Evolutionary conservation across 2,113 vertebrate species (phyloP), one percentile per base, ranked within the genome.

Genomic region (Sciurus niger): DNA sequence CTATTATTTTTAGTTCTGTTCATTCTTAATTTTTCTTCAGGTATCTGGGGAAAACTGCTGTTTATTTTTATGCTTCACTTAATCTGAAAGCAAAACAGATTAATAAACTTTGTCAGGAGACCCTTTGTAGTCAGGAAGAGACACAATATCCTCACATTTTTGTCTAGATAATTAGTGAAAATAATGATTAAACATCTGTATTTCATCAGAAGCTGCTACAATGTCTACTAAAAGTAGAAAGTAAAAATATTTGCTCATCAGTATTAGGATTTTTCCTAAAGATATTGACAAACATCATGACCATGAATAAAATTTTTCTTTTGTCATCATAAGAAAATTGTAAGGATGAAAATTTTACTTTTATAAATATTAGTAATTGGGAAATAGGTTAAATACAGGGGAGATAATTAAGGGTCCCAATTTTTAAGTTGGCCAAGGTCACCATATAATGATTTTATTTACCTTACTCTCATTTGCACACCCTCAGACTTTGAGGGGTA

Each of bases 141-240:
- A 96, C 46, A 55, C 63, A 97, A 91, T 89, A 77, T 34, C n/a
- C 14, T 5, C 32, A 63, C 32, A 43, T n/a, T 55, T 97, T 96
- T 97, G 30, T 92, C 34, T 67, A 80, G 87, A 97, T 94, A 96
- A 93, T 93, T 97, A 90, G 90, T 97, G 74, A 83, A 97, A 98
- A 74, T 82, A 88, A 34, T 91, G 17, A 82, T 63, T 94, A 84
- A 95, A n/a, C 58, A 43, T 58, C 58, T 93, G 73, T 24, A 87
- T 40, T 92, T 96, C 96, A 76, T 40, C 89, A 76, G 97, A 97
- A 84, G 22, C 63, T 93, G 37, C 74, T 76, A 84, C 1, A 34
- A 48, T 63, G 8, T 58, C 34, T 96, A 68, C 4, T 76, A 55
- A 43, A 90, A 93, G 17, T 79, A 48, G 8, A 37, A 11, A 2